Evolutionary conservation across 2,888 invertebrate genomes (phyloP).

Genomic region (Amiota communis): DNA sequence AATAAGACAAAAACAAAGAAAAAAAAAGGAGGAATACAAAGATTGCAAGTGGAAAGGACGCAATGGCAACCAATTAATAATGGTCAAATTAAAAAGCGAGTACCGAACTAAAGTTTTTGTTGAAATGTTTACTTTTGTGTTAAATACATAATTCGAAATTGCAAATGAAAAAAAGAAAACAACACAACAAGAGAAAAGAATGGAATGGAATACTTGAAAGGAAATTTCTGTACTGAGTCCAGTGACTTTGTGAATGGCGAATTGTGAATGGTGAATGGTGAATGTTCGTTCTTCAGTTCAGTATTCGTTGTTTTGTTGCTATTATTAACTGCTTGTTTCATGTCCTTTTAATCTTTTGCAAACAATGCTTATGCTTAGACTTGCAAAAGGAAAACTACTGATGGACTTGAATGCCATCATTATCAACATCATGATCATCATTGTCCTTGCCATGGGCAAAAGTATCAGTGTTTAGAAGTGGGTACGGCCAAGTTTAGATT

Average conservation of each 20-base stretch:
- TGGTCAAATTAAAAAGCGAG: slow-evolving; percentile 41
- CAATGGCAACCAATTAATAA: slow-evolving; percentile 56
- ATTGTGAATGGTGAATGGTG: not conserved
- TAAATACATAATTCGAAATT: slow-evolving; percentile 48
- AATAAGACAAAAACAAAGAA: not conserved
- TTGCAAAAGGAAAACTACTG: slow-evolving; percentile 24
- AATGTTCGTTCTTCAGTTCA: not conserved
- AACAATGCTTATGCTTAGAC: slow-evolving; percentile 47
- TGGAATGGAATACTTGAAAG: not conserved
- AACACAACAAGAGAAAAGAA: not conserved
- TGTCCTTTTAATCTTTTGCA: slow-evolving; percentile 52
- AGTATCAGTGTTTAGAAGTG: too few species aligned
- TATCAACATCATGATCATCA: not conserved
- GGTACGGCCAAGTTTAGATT: too few species aligned
- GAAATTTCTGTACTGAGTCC: not conserved
- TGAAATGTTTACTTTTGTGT: slow-evolving; percentile 45
- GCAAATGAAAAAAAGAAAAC: not conserved
- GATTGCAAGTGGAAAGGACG: not conserved
- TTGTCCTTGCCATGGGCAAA: not conserved
- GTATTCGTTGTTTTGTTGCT: not conserved
- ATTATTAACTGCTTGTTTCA: slow-evolving; percentile 40
- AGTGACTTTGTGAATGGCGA: not conserved
- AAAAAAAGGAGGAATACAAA: slow-evolving; percentile 35
- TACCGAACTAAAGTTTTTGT: slow-evolving; percentile 25
- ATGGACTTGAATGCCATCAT: not conserved